Evolutionary conservation across 2,797 vertebrate genomes (phyloP).

Genomic region (Sebastes glaucus): DNA sequence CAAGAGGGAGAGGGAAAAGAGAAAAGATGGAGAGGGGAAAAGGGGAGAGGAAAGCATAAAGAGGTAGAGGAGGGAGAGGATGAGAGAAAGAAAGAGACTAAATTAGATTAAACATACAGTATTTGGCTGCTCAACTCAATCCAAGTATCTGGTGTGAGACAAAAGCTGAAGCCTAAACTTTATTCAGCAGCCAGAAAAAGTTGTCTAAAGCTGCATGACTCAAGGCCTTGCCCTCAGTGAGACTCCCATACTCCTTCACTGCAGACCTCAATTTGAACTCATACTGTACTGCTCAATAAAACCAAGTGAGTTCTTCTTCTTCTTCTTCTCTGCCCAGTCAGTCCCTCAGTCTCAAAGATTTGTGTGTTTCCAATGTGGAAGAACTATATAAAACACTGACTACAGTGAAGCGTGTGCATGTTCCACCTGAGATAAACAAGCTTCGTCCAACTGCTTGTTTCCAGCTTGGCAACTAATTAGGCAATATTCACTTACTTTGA

Average conservation of each 20-base stretch:
- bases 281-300: neutral
- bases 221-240: neutral
- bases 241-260: neutral
- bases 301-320: constrained; percentile 2
- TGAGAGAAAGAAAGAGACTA: neutral
- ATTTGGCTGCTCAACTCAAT: neutral
- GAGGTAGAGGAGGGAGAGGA: neutral
- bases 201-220: neutral
- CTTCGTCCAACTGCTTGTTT: constrained; percentile 30
- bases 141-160: neutral
- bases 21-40: neutral
- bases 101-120: neutral
- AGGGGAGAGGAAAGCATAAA: too few relatives aligned
- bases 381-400: constrained; percentile 1
- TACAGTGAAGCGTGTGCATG: neutral
- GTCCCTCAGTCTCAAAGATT: neutral
- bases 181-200: neutral
- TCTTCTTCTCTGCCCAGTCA: constrained; percentile 5
- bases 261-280: constrained; percentile 16
- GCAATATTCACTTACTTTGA: constrained; percentile 26
- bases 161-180: constrained; percentile 10
- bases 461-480: constrained; percentile 27
- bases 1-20: neutral
- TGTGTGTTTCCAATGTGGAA: neutral
- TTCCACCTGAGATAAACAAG: constrained; percentile 29